phyloP scores from a whole-genome alignment of 1,140 invertebrate species.

The Aleiodes sp. region DNA sequence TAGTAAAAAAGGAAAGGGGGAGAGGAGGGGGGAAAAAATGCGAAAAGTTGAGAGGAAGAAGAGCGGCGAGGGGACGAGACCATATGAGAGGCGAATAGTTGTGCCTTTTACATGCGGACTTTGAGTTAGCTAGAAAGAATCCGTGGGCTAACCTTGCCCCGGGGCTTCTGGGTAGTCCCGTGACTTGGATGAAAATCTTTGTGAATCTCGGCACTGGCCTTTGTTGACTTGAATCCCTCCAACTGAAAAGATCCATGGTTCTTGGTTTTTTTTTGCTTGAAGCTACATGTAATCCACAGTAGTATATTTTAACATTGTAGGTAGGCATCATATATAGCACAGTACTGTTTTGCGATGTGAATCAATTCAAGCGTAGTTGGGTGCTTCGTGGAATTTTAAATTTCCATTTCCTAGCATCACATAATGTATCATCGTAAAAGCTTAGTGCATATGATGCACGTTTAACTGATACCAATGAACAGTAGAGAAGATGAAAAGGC shows the following conservation, averaged over 20 bases:
- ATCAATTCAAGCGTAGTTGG: not conserved
- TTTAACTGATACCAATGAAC: not conserved
- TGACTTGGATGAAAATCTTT: conserved; percentile 13
- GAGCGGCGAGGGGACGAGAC: not conserved
- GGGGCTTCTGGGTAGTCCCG: conserved; percentile 13
- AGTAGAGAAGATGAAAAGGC: not conserved
- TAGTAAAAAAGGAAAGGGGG: conserved; percentile 19
- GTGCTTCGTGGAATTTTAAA: not conserved
- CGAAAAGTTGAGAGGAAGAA: not conserved
- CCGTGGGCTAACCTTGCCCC: conserved; percentile 3
- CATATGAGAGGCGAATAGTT: conserved; percentile 5
- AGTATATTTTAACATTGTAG: too few relatives aligned
- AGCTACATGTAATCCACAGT: too few relatives aligned
- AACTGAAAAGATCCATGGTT: not conserved
- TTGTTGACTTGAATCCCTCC: not conserved
- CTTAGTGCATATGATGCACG: not conserved
- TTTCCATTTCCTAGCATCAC: conserved; percentile 25
- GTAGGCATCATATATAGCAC: not conserved
- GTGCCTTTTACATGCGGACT: conserved; percentile 1
- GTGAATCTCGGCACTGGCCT: conserved; percentile 2
- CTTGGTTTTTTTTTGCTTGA: too few relatives aligned
- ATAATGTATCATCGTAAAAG: not conserved
- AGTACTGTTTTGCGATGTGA: not conserved
- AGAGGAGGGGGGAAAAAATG: not conserved
- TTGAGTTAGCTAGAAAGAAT: conserved; percentile 11